Base-by-base conservation (phyloP, 2,797 vertebrate species). In the Sebastes nivosus region DNA sequence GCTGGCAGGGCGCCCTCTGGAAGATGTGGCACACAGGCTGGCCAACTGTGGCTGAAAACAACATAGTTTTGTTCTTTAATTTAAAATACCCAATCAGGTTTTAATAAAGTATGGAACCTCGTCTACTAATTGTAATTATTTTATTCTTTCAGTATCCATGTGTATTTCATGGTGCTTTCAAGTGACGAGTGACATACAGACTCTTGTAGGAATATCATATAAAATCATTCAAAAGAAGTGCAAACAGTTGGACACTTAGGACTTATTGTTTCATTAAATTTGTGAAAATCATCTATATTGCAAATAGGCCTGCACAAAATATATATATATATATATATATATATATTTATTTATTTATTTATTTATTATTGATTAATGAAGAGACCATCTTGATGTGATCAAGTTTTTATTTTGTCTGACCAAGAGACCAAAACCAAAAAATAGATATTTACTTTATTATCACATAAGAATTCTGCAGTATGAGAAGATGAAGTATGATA, bases 11-110 rank as follows among this genome's bases (percentile, higher is more conserved):
- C 27, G 88, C 57, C 90, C 93, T 84, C 92, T 94, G 80, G 92
- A 91, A 16, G 93, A 93, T 3, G 94, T 50, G 57, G 94, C 90
- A 73, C 95, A 95, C 83, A 96, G 84, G 72, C 91, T 95, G 4
- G 86, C 94, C 91, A 95, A 69, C 93, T 96, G 96, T n/a, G 95
- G 95, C 94, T 95, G 81, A 12, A 80, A 64, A 69, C 57, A 77
- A 67, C 12, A 69, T 73, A 36, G n/a, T 72, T 24, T 34, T 4
- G 8, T 34, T 24, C 2, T 32, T 36, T 20, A 10, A 67, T 46
- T 72, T 22, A 13, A 22, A 84, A 36, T n/a, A 29, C 11, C 34
- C 65, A 57, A 10, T 36, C 46, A n/a, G 52, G 14, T 38, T 72
- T 80, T 38, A 69, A 74, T n/a, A 36, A 67, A 22, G 9, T 46